Conservation (phyloP, 2,888 invertebrate species). For the Agrilus cyanescens region DNA sequence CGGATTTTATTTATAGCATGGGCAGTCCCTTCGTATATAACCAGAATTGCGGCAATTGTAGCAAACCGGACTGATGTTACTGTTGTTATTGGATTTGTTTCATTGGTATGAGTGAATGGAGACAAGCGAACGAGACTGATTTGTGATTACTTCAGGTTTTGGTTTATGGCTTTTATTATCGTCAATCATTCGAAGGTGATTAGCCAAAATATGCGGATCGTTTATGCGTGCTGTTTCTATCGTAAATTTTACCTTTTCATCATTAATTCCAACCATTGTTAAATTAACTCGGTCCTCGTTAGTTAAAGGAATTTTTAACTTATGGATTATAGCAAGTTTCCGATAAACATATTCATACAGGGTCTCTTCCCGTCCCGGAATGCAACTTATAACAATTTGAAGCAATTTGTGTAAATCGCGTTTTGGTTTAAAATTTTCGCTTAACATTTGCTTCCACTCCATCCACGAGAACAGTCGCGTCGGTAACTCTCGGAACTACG, state of each 20-base stretch:
- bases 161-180: too few species aligned
- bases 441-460: constrained; percentile 19
- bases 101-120: too few species aligned
- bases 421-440: constrained; percentile 16
- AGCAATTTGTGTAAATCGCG: constrained; percentile 12
- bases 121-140: too few species aligned
- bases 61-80: too few species aligned
- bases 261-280: constrained; percentile 2
- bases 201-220: too few species aligned
- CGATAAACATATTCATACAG: constrained; percentile 2
- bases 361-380: not conserved
- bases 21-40: too few species aligned
- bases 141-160: constrained; percentile 8
- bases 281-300: constrained; percentile 1
- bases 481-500: constrained; percentile 17
- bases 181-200: too few species aligned
- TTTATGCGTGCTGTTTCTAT: constrained; percentile 1
- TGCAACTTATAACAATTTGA: not conserved
- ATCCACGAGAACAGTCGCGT: constrained; percentile 17
- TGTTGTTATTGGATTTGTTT: too few species aligned
- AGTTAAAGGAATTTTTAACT: constrained; percentile 3
- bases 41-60: too few species aligned
- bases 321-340: constrained; percentile 1
- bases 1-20: constrained; percentile 18
- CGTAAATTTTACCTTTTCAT: constrained; percentile 3